Percentiles rank a stretch among this genome's conserved stretches.
Evolutionary conservation across 2,797 vertebrate species (phyloP).

Genomic region (Rhinoraja longicauda): DNA sequence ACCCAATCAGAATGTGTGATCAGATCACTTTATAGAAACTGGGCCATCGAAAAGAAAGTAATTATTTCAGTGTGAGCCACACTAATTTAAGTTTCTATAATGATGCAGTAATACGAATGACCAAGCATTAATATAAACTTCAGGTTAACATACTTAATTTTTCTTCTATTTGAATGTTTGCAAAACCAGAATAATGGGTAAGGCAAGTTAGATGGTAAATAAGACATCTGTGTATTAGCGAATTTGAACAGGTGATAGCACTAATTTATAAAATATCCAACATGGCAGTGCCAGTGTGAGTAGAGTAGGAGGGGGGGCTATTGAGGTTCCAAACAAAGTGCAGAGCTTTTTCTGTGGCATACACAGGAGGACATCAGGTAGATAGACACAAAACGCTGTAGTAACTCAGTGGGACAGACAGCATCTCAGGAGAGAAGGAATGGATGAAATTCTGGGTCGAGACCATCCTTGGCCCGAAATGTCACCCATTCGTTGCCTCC

Average conservation of each 20-base stretch:
- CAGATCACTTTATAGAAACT: conserved; percentile 27
- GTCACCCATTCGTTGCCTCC: too few species aligned
- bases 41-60: neutral
- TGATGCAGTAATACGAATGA: neutral
- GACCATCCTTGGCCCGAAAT: too few species aligned
- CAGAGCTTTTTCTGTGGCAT: neutral
- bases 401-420: too few species aligned
- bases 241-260: neutral
- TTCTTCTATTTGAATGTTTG: neutral
- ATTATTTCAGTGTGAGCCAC: neutral
- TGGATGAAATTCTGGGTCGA: too few species aligned
- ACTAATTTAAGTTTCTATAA: neutral
- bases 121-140: neutral
- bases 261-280: neutral
- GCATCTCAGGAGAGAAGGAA: too few species aligned
- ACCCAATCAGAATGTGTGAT: neutral
- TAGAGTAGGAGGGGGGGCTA: neutral
- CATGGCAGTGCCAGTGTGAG: neutral
- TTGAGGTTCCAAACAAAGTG: neutral
- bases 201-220: neutral
- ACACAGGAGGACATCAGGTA: neutral
- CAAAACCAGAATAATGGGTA: neutral
- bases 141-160: neutral
- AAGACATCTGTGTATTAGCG: neutral
- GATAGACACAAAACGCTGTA: too few species aligned